Evolutionary conservation across 2,113 vertebrate genomes (phyloP).

Genomic region (Sylvietta virens): DNA sequence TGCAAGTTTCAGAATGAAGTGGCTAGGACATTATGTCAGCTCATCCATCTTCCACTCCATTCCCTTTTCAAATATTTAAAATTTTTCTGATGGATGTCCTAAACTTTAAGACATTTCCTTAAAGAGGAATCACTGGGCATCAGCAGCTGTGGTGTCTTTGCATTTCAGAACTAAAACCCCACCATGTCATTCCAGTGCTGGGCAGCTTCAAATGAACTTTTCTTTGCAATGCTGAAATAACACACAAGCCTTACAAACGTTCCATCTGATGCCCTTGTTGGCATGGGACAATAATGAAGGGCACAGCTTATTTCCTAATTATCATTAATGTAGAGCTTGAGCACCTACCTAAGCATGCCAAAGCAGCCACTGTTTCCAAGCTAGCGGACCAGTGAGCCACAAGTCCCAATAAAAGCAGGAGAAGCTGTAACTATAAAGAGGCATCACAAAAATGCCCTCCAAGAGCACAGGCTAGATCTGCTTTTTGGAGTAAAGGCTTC

Average conservation of each 20-base stretch:
- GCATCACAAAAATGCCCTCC: background rate
- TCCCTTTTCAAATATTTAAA: background rate
- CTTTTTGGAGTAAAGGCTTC: background rate
- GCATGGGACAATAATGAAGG: background rate
- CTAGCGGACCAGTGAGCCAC: background rate
- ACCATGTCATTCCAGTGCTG: background rate
- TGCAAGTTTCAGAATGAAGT: background rate
- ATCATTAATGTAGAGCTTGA: background rate
- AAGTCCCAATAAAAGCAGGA: fast-evolving
- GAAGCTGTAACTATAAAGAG: background rate
- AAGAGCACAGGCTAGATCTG: background rate
- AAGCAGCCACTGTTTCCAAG: background rate
- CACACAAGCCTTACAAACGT: background rate
- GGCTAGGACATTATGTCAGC: background rate
- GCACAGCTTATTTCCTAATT: background rate
- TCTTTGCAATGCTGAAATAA: background rate
- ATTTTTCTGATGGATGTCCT: background rate
- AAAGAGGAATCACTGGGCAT: background rate
- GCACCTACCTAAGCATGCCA: background rate
- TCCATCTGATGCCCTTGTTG: background rate
- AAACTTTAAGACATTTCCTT: background rate
- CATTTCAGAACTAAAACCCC: background rate
- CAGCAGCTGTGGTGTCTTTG: background rate
- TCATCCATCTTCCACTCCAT: background rate
- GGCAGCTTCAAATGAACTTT: background rate